Percentiles rank a stretch among this genome's conserved stretches.
These are phyloP conservation scores for Bradynema listronoti DNA, from an alignment of 1,140 invertebrate genomes.

Conservation along the genomic window DNA sequence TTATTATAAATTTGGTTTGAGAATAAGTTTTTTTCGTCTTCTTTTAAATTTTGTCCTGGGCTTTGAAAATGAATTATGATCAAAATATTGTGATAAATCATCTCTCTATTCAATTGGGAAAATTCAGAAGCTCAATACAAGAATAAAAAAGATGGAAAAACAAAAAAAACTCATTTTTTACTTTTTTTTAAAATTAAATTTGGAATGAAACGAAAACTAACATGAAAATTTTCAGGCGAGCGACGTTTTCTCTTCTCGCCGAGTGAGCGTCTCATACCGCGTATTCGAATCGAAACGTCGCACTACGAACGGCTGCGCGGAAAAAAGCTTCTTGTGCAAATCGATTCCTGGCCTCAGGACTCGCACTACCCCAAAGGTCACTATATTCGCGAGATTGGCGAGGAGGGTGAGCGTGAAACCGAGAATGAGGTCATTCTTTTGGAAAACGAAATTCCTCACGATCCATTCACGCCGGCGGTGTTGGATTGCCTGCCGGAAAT, in stretches of 20 bases:
- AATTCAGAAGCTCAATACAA: no score
- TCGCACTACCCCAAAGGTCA: constrained; percentile 71
- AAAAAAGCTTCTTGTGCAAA: constrained; percentile 75
- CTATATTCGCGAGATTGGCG: constrained; percentile 81
- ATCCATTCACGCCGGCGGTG: constrained; percentile 85
- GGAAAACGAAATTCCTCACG: constrained; percentile 93
- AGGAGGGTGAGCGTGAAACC: constrained; percentile 67
- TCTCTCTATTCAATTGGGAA: no score
- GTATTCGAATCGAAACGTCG: constrained; percentile 81
- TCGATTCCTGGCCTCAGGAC: constrained; percentile 78
- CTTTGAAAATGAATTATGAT: no score
- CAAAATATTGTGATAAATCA: no score
- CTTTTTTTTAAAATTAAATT: no score
- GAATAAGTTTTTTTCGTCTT: no score
- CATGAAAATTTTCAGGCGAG: no score
- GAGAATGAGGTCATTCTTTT: constrained; percentile 66
- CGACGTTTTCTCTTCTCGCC: constrained; percentile 70
- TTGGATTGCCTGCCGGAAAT: constrained; percentile 80
- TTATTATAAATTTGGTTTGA: no score
- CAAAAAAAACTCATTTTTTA: no score
- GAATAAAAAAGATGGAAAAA: no score
- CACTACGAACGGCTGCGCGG: constrained; percentile 71
- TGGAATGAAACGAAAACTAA: no score
- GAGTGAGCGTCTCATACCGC: constrained; percentile 79
- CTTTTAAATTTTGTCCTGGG: no score